A percentile compares a stretch with the other conserved stretches of the same genome.
Evolutionary conservation across 2,113 vertebrate genomes (phyloP).

Genomic region (Barbus barbus): DNA sequence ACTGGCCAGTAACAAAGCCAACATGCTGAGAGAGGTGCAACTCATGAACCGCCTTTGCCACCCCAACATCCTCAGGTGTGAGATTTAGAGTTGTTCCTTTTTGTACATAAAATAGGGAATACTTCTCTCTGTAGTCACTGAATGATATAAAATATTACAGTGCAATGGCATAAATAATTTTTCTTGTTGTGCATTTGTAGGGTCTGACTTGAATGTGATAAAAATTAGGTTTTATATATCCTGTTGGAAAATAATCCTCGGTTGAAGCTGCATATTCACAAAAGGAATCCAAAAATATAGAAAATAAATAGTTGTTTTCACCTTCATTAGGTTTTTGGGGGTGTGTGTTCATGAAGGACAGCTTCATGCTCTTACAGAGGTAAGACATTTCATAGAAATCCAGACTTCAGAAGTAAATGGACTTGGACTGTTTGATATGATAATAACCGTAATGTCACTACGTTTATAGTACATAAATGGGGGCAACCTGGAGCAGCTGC

Average conservation of each 20-base stretch:
- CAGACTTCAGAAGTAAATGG: background rate
- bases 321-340: slow-evolving; percentile 84
- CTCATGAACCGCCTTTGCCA: slow-evolving; percentile 92
- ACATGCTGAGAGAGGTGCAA: slow-evolving; percentile 97
- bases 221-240: background rate
- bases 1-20: slow-evolving; percentile 90
- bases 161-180: background rate
- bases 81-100: background rate
- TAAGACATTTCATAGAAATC: slow-evolving; percentile 59
- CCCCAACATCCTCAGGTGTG: slow-evolving; percentile 79
- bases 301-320: background rate
- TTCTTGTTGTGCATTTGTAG: background rate
- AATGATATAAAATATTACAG: background rate
- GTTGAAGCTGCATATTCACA: background rate
- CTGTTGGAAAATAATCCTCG: background rate
- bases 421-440: slow-evolving; percentile 12
- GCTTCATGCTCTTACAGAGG: slow-evolving; percentile 92
- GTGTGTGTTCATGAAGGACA: slow-evolving; percentile 95
- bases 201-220: background rate
- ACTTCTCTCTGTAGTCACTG: background rate
- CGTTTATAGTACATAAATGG: slow-evolving; percentile 89
- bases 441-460: slow-evolving; percentile 34
- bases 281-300: background rate
- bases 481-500: slow-evolving; percentile 93
- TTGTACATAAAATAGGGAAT: background rate